Evolutionary conservation across 2,888 invertebrate species (phyloP).

Genomic region (Anticlea derivata): DNA sequence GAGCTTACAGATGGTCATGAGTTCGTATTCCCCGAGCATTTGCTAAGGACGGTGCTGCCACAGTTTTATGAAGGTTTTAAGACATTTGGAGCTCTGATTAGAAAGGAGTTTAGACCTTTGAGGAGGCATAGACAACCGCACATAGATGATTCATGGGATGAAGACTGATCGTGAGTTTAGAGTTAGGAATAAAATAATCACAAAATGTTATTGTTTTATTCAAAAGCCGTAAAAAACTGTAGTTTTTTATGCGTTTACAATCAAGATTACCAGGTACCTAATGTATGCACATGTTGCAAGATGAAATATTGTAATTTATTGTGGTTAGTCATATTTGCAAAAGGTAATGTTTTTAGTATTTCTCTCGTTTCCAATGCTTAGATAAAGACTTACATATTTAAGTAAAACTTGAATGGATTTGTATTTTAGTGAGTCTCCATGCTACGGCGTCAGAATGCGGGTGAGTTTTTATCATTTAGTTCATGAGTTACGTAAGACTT

Average conservation of each 20-base stretch:
- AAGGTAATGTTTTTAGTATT: constrained; percentile 10
- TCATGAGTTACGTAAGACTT: too few relatives aligned
- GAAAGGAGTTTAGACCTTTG: constrained; percentile 50
- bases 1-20: constrained; percentile 84
- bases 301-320: constrained; percentile 47
- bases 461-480: constrained; percentile 37
- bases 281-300: constrained; percentile 37
- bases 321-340: constrained; percentile 15
- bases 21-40: constrained; percentile 86
- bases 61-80: constrained; percentile 70
- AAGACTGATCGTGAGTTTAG: constrained; percentile 10
- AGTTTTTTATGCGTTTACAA: constrained; percentile 14
- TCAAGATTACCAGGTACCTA: constrained; percentile 5
- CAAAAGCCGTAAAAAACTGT: constrained; percentile 1
- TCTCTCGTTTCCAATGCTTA: too few relatives aligned
- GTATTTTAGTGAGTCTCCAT: constrained; percentile 14
- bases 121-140: not conserved
- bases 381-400: too few relatives aligned
- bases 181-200: constrained; percentile 8
- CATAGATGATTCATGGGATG: not conserved
- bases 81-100: constrained; percentile 58
- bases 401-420: not conserved
- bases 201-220: constrained; percentile 15
- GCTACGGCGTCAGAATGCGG: constrained; percentile 41
- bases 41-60: constrained; percentile 55